Evolutionary conservation across 2,113 vertebrate genomes (phyloP).

Genomic region (Phyllopteryx taeniolatus): DNA sequence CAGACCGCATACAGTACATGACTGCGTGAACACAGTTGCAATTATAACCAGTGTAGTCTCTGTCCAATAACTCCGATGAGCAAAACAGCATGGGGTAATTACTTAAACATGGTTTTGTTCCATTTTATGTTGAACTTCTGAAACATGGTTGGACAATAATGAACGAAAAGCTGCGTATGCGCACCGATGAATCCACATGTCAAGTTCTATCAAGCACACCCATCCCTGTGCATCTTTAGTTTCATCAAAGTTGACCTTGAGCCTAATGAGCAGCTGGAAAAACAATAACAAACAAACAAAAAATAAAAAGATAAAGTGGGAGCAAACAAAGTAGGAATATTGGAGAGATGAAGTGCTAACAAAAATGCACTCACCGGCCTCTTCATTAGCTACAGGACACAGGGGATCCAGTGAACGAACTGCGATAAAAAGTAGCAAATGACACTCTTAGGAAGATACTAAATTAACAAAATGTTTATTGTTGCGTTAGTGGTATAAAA

Average conservation of each 20-base stretch:
- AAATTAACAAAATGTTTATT: not conserved
- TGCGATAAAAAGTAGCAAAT: not conserved
- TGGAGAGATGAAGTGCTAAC: not conserved
- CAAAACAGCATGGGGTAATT: not conserved
- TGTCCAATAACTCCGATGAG: not conserved
- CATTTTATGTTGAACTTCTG: not conserved
- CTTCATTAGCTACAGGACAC: too few relatives aligned
- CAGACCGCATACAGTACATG: not conserved
- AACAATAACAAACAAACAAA: not conserved
- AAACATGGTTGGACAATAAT: not conserved
- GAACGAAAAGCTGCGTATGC: not conserved
- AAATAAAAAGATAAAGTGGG: not conserved
- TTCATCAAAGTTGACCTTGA: constrained; percentile 30
- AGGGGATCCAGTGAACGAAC: too few relatives aligned
- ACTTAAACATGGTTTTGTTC: not conserved
- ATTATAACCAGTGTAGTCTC: not conserved
- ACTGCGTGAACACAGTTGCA: not conserved
- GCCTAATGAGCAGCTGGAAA: constrained; percentile 34
- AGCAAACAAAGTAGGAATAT: constrained; percentile 6
- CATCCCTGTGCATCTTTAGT: constrained; percentile 4
- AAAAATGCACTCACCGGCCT: not conserved
- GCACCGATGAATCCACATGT: not conserved
- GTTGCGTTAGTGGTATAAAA: not conserved
- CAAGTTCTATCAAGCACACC: not conserved
- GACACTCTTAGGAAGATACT: not conserved